phyloP scores from a whole-genome alignment of 2,113 vertebrate genomes.

The Deroptyus accipitrinus region DNA sequence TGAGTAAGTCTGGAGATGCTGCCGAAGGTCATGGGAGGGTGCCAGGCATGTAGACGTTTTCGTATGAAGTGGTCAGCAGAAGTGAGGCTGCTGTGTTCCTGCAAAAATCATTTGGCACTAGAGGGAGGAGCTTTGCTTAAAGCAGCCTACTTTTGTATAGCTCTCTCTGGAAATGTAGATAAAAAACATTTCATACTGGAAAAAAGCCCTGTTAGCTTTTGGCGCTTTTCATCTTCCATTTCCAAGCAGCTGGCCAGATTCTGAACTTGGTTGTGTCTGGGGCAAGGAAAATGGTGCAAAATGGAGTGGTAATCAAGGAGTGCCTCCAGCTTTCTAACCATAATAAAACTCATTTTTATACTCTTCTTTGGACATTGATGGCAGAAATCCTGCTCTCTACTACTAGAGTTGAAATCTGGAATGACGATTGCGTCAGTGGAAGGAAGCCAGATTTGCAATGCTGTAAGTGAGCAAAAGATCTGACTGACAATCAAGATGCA shows the following conservation, averaged over 20 bases:
- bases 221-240: not conserved
- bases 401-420: slow-evolving; percentile 7
- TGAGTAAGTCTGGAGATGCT: not conserved
- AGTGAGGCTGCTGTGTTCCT: not conserved
- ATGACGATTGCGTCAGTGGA: not conserved
- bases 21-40: not conserved
- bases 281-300: not conserved
- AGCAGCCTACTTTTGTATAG: not conserved
- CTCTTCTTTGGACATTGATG: slow-evolving; percentile 8
- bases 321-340: not conserved
- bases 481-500: not conserved
- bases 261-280: not conserved
- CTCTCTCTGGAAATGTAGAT: slow-evolving; percentile 21
- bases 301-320: not conserved
- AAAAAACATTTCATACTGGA: slow-evolving; percentile 20
- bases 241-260: not conserved
- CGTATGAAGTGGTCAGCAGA: not conserved
- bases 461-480: not conserved
- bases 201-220: not conserved
- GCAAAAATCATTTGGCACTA: not conserved
- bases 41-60: not conserved
- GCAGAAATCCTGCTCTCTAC: not conserved
- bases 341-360: slow-evolving; percentile 3
- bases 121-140: not conserved
- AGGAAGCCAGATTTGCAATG: slow-evolving; percentile 11